phyloP scores from a whole-genome alignment of 2,797 vertebrate genomes.

The Typhlichthys eigenmanni region DNA sequence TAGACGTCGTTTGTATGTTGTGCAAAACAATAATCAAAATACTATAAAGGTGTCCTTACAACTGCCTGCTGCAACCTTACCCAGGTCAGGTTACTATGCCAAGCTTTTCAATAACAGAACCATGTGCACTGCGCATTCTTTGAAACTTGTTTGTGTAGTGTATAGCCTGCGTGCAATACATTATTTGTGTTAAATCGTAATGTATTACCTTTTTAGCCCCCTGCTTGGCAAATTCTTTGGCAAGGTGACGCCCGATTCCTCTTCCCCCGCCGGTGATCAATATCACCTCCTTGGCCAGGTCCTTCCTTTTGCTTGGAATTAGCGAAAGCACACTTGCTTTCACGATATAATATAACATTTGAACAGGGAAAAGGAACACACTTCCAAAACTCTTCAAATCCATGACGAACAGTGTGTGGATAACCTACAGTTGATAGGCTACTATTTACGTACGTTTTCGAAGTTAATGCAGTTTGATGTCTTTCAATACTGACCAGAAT shows the following conservation, averaged over 20 bases:
- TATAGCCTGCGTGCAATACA: conserved; percentile 31
- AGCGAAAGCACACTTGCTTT: conserved; percentile 78
- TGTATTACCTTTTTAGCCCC: conserved; percentile 88
- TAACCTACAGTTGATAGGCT: conserved; percentile 5
- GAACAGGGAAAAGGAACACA: conserved; percentile 84
- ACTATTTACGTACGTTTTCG: conserved; percentile 32
- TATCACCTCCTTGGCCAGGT: conserved; percentile 86
- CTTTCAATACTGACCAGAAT: conserved; percentile 14
- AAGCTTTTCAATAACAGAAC: no score
- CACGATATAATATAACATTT: conserved; percentile 80
- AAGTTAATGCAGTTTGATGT: not conserved
- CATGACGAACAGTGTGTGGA: conserved; percentile 69
- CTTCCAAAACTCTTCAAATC: conserved; percentile 83
- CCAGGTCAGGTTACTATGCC: no score
- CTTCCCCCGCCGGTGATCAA: conserved; percentile 95
- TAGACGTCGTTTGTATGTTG: no score
- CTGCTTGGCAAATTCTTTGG: conserved; percentile 88
- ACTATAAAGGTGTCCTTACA: no score
- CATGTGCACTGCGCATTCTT: not conserved
- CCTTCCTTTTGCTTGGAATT: conserved; percentile 82
- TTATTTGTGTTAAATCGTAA: conserved; percentile 1
- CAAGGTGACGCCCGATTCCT: conserved; percentile 95
- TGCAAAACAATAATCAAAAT: no score
- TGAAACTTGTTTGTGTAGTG: not conserved
- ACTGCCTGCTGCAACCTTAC: no score